Evolutionary conservation across 1,140 invertebrate genomes (phyloP).

Genomic region (Tetraneura akinire): DNA sequence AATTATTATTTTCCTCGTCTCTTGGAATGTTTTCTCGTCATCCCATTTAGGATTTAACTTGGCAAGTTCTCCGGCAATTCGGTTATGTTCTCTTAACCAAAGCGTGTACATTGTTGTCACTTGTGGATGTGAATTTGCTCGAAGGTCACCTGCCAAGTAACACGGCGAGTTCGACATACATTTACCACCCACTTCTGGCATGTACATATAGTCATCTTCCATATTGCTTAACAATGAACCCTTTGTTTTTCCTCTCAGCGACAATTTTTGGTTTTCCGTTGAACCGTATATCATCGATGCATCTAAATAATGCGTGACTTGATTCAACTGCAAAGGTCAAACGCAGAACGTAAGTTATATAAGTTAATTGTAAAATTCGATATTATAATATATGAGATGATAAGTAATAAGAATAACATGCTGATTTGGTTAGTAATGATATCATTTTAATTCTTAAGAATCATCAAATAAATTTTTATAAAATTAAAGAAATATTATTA

Average conservation of each 20-base stretch:
- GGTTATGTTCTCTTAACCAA: conserved; percentile 88
- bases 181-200: background rate
- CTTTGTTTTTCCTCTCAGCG: conserved; percentile 62
- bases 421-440: too few relatives aligned
- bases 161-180: conserved; percentile 58
- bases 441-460: too few relatives aligned
- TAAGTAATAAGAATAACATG: too few relatives aligned
- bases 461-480: too few relatives aligned
- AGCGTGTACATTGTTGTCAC: conserved; percentile 79
- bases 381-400: too few relatives aligned
- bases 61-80: conserved; percentile 69
- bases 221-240: conserved; percentile 61
- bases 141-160: conserved; percentile 63
- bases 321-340: conserved; percentile 67
- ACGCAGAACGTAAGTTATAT: too few relatives aligned
- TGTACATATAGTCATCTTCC: conserved; percentile 41
- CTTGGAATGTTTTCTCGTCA: conserved; percentile 77
- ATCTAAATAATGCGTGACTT: conserved; percentile 74
- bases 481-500: too few relatives aligned
- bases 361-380: too few relatives aligned
- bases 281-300: conserved; percentile 74
- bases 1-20: too few relatives aligned
- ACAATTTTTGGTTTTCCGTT: conserved; percentile 61
- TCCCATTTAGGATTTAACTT: conserved; percentile 72
- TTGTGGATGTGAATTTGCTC: conserved; percentile 79